Evolutionary conservation across 1,140 invertebrate species (phyloP), one percentile per base, ranked within the genome.

Genomic region (Bombyx mandarina): DNA sequence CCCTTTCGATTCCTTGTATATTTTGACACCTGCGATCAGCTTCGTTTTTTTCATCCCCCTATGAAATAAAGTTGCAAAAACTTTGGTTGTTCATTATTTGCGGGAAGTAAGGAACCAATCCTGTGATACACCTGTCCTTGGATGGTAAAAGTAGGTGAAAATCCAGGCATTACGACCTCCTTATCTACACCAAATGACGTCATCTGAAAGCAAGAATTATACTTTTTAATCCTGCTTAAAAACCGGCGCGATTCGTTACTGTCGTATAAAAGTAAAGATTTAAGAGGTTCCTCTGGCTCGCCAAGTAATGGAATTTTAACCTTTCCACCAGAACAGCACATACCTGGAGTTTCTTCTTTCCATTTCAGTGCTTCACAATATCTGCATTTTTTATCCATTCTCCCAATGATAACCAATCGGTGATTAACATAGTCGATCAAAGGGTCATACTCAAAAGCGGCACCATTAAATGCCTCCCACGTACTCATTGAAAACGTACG

Each of bases 121-220:
- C 66, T 53, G 51, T 84, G 79, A 56, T 82, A 79, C 45, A 88
- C 68, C 58, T 89, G 87, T 3, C 89, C 86, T 65, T 89, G 81
- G 3, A 82, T 73, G 88, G 82, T 84, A 66, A 84, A 88, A 45
- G 79, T 86, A 18, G 74, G 50, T 44, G 58, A 71, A 56, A 74
- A 67, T 66, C 65, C 66, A 42, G 67, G 69, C 67, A 65, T 62
- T 7, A 71, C 54, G 18, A 71, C 55, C 35, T 66, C 69, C 7
- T 60, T 67, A 63, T 54, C 70, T 10, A 69, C 75, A 6, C 79
- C 79, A 75, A 86, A 88, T 7, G 79, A 83, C 9, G 76, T 85
- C 69, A 83, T 82, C 60, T 75, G 75, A 56, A 89, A 88, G 26
- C 71, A 74, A n/a, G 53, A 65, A 66, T 68, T 72, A 47, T 67